Evolutionary conservation across 2,888 invertebrate species (phyloP), one percentile per base, ranked within the genome.

Genomic region (Ochropleura plecta): DNA sequence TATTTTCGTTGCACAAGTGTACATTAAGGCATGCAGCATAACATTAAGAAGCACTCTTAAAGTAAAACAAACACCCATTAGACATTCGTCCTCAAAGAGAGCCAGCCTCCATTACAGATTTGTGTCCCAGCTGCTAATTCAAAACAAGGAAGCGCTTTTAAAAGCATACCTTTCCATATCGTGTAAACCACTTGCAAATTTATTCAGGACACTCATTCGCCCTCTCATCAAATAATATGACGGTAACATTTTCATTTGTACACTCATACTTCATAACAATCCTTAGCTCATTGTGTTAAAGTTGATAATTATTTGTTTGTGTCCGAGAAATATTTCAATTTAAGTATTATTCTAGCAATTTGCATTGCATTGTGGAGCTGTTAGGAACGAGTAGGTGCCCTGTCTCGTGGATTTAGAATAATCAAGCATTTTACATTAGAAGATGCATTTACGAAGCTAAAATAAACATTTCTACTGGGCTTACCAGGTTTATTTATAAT

Each of bases 161-260:
- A 93, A 91, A 93, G 91, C 92, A 92, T 92, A 91, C 92, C 91
- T 92, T 90, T 90, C 92, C 91, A 91, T 92, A 92, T 90, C 92
- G 89, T 91, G 93, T 91, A 92, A 93, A 93, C 92, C 93, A 92
- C 91, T 94, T 94, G 94, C 92, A 95, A 95, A 95, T 95, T 93
- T 94, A 95, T 95, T 95, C 94, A 93, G 92, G 91, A 92, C 93
- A 93, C 93, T 93, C 93, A 90, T 93, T 92, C 91, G 30, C 91
- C 89, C 88, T 90, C 93, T 93, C 92, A 90, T 94, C 93, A 93
- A 94, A 93, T 94, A 91, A 93, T 92, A 92, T 92, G 88, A 88
- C 78, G 86, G 90, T 85, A 88, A 90, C 88, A 86, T 91, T 93
- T 92, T 88, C 87, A 90, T 90, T 88, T 85, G 73, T 8, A 69